Evolutionary conservation across 2,113 vertebrate species (phyloP).

Genomic region (Sula dactylatra): DNA sequence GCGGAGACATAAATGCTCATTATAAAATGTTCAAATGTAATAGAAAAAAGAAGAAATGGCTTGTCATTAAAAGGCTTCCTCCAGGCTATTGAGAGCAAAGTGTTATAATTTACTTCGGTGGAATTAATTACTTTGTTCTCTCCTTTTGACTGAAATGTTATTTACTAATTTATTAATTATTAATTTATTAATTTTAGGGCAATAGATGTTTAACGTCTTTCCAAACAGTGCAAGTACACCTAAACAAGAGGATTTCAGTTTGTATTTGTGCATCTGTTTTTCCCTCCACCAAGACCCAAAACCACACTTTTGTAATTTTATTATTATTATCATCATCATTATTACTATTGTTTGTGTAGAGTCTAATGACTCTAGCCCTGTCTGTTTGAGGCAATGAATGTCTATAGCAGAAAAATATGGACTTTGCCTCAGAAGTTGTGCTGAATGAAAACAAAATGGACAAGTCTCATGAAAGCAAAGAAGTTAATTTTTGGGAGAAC

Average conservation of each 20-base stretch:
- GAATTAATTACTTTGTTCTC: slow-evolving; percentile 24
- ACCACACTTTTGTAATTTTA: background rate
- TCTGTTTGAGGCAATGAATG: background rate
- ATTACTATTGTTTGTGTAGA: background rate
- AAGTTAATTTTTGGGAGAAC: background rate
- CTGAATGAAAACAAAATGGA: background rate
- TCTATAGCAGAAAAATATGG: background rate
- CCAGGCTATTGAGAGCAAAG: slow-evolving; percentile 37
- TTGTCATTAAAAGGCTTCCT: slow-evolving; percentile 33
- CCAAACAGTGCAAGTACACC: background rate
- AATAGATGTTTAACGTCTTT: background rate
- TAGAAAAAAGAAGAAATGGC: slow-evolving; percentile 27
- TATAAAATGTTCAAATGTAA: slow-evolving; percentile 36
- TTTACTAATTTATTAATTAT: slow-evolving; percentile 7
- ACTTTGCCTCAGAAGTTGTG: background rate
- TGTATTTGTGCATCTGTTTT: background rate
- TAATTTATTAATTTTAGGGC: background rate
- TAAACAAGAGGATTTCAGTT: background rate
- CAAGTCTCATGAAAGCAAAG: background rate
- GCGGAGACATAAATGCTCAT: background rate
- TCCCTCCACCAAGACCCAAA: background rate
- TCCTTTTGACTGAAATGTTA: background rate
- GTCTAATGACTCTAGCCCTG: background rate
- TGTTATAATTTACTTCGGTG: slow-evolving; percentile 31
- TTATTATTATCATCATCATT: background rate